Evolutionary conservation across 2,888 invertebrate species (phyloP).

Genomic region (Drosophila birchii): DNA sequence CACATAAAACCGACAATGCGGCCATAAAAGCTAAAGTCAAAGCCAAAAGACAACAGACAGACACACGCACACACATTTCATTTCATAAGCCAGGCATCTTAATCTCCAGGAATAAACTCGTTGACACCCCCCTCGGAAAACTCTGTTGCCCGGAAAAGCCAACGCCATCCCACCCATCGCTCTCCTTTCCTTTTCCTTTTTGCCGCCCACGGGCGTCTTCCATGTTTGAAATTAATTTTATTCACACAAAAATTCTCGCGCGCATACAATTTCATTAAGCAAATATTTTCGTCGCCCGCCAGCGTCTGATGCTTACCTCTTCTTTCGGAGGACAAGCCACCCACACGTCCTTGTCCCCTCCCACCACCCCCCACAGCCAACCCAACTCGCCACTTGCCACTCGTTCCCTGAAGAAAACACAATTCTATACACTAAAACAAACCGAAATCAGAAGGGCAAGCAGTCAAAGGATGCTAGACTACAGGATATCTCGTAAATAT

Average conservation of each 20-base stretch:
- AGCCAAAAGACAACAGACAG: slow-evolving; percentile 28
- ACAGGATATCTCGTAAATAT: neutral
- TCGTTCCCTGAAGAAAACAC: slow-evolving; percentile 4
- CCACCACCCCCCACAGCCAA: neutral
- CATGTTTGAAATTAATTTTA: slow-evolving; percentile 78
- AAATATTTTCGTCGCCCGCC: slow-evolving; percentile 72
- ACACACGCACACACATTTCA: slow-evolving; percentile 49
- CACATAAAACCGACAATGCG: slow-evolving; percentile 36
- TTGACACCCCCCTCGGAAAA: slow-evolving; percentile 36
- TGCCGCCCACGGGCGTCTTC: slow-evolving; percentile 5
- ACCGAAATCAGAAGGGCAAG: slow-evolving; percentile 10
- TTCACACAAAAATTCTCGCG: slow-evolving; percentile 77
- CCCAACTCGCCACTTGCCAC: slow-evolving; percentile 1
- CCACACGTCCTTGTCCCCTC: neutral
- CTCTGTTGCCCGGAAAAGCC: slow-evolving; percentile 3
- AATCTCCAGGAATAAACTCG: slow-evolving; percentile 72
- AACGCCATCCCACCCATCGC: neutral
- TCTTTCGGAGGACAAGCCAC: slow-evolving; percentile 8
- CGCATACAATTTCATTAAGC: slow-evolving; percentile 79
- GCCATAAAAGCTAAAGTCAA: slow-evolving; percentile 28
- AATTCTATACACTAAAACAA: slow-evolving; percentile 7
- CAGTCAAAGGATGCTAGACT: neutral
- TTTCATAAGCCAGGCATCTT: slow-evolving; percentile 72
- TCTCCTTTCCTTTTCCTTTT: neutral
- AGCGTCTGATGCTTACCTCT: slow-evolving; percentile 40